Evolutionary conservation across 2,797 vertebrate species (phyloP).

Genomic region (Iguana delicatissima): DNA sequence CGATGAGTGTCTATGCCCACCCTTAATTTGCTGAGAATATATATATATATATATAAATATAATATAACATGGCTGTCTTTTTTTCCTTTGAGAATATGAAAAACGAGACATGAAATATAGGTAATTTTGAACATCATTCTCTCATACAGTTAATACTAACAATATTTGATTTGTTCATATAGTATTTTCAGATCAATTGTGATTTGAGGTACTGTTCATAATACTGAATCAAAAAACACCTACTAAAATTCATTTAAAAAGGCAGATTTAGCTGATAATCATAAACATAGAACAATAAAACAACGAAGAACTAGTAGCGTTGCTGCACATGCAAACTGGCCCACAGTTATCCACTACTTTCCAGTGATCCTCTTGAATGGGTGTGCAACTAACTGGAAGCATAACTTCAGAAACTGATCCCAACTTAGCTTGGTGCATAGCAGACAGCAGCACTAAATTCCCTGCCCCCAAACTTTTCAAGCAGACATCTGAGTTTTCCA

Average conservation of each 20-base stretch:
- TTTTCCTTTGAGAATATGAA: too few relatives aligned
- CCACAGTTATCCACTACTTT: neutral
- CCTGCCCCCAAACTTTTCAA: conserved; percentile 63
- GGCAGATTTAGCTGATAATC: neutral
- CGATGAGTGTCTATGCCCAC: neutral
- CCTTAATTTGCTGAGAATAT: neutral
- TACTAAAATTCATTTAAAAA: conserved; percentile 1
- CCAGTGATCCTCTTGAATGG: neutral
- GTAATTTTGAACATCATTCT: too few relatives aligned
- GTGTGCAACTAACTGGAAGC: neutral
- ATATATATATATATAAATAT: too few relatives aligned
- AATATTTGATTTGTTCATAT: neutral
- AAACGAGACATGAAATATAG: too few relatives aligned
- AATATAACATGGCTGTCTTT: too few relatives aligned
- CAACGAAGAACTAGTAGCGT: neutral
- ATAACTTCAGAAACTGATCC: neutral
- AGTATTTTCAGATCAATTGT: neutral
- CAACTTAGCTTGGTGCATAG: neutral
- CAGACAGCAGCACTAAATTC: neutral
- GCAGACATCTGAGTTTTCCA: conserved; percentile 69
- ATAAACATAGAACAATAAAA: neutral
- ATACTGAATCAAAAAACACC: neutral
- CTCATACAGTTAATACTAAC: neutral
- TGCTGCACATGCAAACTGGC: neutral
- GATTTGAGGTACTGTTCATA: neutral